Base-by-base conservation (phyloP, 2,797 vertebrate species). In the Chelidonichthys spinosus region DNA sequence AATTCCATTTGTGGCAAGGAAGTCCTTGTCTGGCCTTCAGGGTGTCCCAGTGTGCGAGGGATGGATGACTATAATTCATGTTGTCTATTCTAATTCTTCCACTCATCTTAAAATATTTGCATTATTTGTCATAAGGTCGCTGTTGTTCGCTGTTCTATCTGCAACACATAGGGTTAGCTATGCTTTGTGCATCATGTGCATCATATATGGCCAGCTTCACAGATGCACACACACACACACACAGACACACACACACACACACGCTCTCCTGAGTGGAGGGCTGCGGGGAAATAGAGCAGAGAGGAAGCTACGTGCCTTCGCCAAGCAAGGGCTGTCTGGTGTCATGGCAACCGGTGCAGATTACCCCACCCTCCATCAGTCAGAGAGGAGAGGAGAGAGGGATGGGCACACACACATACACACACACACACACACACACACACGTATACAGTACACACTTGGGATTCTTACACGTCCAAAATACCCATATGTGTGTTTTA, bases 251-350 rank as follows among this genome's bases (percentile, higher is more conserved):
- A 78, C 82, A 84, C 65, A 89, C 78, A 69, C 76, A 64, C 79
- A 69, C 84, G 82, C 67, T 74, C 76, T 81, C 82, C 78, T 78
- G 85, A 84, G 79, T 79, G 71, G 68, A 90, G 89, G 87, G 89
- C 94, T 94, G 91, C 76, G 77, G 94, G 92, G 93, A 95, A 94
- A 93, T 80, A 92, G 93, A 94, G 92, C 93, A 91, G 93, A 96
- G 94, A 95, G 95, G 95, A 95, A 95, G 94, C 95, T 95, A 93
- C 94, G 94, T 96, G 93, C 94, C 94, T 95, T 95, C 92, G 93
- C 91, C 94, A 94, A 96, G 95, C 95, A 92, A 95, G 93, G 95
- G 94, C 96, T 92, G 95, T 97, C 97, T 97, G 96, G 95, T 96
- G 95, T 94, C 95, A 96, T 96, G 96, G 96, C 95, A 97, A 96